Evolutionary conservation across 1,140 invertebrate species (phyloP), one percentile per base, ranked within the genome.

Genomic region (Drosophila subobscura): DNA sequence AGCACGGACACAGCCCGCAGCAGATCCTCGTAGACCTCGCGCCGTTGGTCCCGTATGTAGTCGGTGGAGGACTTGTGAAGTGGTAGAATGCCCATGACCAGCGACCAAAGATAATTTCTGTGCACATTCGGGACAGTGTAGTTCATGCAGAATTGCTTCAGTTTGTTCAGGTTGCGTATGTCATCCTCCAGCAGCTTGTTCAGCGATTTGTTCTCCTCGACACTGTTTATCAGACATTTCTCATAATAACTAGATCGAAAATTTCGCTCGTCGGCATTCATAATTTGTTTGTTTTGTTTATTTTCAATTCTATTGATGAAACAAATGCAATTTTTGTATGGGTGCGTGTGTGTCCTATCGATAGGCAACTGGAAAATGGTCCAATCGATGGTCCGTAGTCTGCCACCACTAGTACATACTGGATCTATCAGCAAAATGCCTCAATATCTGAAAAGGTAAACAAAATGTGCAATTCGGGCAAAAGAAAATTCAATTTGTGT

Each of bases 141-240:
- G 54, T 96, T 93, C 50, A 97, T 91, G 88, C 96, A 96, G 90
- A 98, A 98, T 79, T 97, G 96, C 83, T 95, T 95, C 20, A 98
- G 90, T 91, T 98, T 98, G 5, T 93, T 93, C 80, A 94, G 94
- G 89, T 97, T 96, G 77, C 97, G 93, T 10, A 96, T 95, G 90
- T 95, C 95, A 72, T 98, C 97, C 89, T 97, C 97, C 59, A 98
- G 92, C 5, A 98, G 92, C 89, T 97, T 97, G 92, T 98, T 97
- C n/a, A 98, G 91, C 0, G 97, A 97, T 92, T 96, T 97, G 91
- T 97, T 98, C 91, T 98, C 97, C 92, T 98, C 97, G 0, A 98
- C 96, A 74, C 96, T 96, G 54, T 74, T 74, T 95, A 94, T 92
- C 96, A 97, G 53, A 97, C 97, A 45, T 93, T 94, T 93, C 84